Evolutionary conservation across 2,888 invertebrate species (phyloP), one percentile per base, ranked within the genome.

Genomic region (Lasioglossum pauxillum): DNA sequence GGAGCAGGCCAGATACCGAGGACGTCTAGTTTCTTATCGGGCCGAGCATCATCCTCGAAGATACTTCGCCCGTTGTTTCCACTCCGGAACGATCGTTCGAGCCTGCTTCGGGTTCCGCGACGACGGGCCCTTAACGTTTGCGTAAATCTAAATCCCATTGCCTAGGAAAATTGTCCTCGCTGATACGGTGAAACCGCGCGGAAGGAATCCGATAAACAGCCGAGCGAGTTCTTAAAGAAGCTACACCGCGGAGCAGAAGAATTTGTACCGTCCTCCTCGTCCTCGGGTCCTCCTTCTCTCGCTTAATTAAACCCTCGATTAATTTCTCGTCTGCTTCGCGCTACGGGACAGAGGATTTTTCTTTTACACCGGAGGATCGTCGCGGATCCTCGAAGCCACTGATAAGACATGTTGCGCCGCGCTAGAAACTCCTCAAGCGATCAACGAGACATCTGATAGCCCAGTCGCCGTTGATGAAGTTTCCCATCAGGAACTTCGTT

Each of bases 1-100:
- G 5, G 3, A 75, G 78, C 75, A 57, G 71, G 71, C 38, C 71
- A 80, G 78, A 80, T 81, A 80, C 76, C 60, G n/a, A 44, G 49
- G 77, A 67, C 31, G 38, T 76, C 46, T 53, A 75, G 82, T n/a
- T 82, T 83, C 82, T 90, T 85, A 88, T 90, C 88, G 75, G 41
- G 41, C n/a, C 35, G 64, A 82, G 72, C 82, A 78, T 87, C 87
- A n/a, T 75, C 64, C 78, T 35, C 23, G 64, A 74, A 60, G 75
- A 78, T 78, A 69, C 71, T 64, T 31, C 14, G 64, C 38, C 78
- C 72, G 78, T 78, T 87, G 75, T 76, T 78, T 76, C 82, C 23
- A 46, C 19, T 78, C 49, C 8, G 72, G 80, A n/a, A 38, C 64
- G 75, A 80, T 86, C 84, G 78, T 78, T 80, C 75, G 16, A 64